Evolutionary conservation across 1,140 invertebrate species (phyloP).

Genomic region (Trigoniulus corallinus): DNA sequence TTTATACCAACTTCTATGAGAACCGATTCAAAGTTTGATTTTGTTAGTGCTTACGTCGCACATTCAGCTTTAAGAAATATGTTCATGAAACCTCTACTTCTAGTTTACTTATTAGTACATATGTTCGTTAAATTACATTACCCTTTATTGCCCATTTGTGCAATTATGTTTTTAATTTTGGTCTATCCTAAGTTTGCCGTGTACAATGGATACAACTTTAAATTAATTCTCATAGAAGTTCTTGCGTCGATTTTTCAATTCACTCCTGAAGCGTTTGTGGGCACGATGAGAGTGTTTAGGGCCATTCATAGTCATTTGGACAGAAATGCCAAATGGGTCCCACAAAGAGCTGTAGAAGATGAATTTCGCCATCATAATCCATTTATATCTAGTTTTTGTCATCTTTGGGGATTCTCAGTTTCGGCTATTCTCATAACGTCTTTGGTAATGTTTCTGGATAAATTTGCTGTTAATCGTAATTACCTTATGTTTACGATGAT

Average conservation of each 20-base stretch:
- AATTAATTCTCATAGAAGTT: conserved; percentile 19
- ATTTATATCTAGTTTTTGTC: conserved; percentile 19
- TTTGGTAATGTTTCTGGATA: conserved; percentile 2
- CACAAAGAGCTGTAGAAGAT: conserved; percentile 21
- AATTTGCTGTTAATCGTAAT: conserved; percentile 7
- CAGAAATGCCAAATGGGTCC: conserved; percentile 19
- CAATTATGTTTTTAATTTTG: conserved; percentile 20
- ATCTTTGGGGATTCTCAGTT: conserved; percentile 19
- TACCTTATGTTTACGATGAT: conserved; percentile 10
- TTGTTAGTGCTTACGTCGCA: conserved; percentile 19
- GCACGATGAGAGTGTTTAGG: conserved; percentile 17
- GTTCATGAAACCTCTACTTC: conserved; percentile 21
- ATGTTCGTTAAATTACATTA: conserved; percentile 16
- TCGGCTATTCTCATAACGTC: conserved; percentile 12
- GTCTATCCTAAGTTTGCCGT: conserved; percentile 22
- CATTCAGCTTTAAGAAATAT: conserved; percentile 20
- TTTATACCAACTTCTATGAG: conserved; percentile 15
- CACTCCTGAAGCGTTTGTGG: conserved; percentile 22
- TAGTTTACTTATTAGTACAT: conserved; percentile 20
- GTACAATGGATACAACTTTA: conserved; percentile 17
- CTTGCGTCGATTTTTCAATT: conserved; percentile 21
- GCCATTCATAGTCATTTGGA: conserved; percentile 18
- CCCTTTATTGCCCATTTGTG: conserved; percentile 16
- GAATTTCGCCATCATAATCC: conserved; percentile 19
- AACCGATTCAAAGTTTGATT: conserved; percentile 18